Conservation (phyloP, 2,888 invertebrate genomes). For the Apamea sordens region DNA sequence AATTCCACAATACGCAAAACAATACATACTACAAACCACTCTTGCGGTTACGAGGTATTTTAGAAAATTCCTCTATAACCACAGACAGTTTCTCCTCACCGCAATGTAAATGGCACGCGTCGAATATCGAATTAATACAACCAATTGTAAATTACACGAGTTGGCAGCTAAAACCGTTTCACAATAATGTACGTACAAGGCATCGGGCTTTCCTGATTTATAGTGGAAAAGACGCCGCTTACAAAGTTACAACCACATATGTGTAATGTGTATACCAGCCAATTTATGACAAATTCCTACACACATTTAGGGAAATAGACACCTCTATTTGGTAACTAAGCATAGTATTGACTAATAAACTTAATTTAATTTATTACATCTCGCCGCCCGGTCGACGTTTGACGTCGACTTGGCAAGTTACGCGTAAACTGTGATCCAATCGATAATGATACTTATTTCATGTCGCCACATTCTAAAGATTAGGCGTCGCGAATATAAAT, state of each 20-base stretch:
- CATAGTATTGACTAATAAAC: conserved; percentile 49
- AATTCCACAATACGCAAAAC: conserved; percentile 24
- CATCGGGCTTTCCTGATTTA: conserved; percentile 38
- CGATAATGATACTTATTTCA: conserved; percentile 69
- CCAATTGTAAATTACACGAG: conserved; percentile 63
- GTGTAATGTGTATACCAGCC: conserved; percentile 16
- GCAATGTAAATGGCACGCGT: conserved; percentile 62
- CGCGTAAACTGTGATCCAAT: conserved; percentile 68
- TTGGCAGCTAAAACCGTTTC: conserved; percentile 61
- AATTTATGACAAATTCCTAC: conserved; percentile 74
- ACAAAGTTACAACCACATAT: conserved; percentile 16
- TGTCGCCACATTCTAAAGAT: conserved; percentile 70
- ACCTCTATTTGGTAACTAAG: conserved; percentile 70
- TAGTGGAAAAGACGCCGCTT: conserved; percentile 42
- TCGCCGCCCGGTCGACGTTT: conserved; percentile 68
- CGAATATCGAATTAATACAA: conserved; percentile 62
- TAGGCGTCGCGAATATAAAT: conserved; percentile 69
- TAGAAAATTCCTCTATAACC: conserved; percentile 52
- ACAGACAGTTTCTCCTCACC: conserved; percentile 50
- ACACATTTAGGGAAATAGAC: conserved; percentile 71
- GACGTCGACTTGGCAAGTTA: conserved; percentile 67
- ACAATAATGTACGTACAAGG: conserved; percentile 57
- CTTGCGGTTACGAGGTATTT: conserved; percentile 46
- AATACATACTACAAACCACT: conserved; percentile 20
- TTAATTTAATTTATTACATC: conserved; percentile 72